Percentiles rank a stretch among this genome's conserved stretches.
phyloP scores from a whole-genome alignment of 92 coral and sea anemone species.

The Epizoanthus ramosus region DNA sequence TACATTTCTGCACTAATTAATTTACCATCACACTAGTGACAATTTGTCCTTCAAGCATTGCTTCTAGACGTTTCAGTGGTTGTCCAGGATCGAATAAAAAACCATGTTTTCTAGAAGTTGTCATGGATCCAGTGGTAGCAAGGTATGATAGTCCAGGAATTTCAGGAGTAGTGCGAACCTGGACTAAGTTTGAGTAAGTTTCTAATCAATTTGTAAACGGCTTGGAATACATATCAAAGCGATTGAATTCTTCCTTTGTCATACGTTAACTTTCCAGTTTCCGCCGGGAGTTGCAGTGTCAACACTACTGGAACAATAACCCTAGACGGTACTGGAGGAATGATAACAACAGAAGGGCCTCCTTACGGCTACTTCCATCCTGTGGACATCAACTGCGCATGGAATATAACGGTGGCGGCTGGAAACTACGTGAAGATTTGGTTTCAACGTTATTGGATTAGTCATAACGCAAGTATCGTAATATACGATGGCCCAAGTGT shows the following conservation, averaged over 20 bases:
- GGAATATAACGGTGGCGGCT: constrained; percentile 3
- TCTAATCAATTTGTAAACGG: too few relatives aligned
- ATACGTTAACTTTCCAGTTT: not conserved
- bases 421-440: constrained; percentile 6
- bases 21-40: too few relatives aligned
- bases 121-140: too few relatives aligned
- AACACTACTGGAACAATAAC: constrained; percentile 12
- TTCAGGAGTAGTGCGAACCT: too few relatives aligned
- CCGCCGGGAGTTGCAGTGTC: not conserved
- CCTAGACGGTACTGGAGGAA: not conserved
- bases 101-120: too few relatives aligned
- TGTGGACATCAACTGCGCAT: not conserved
- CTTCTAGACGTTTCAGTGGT: too few relatives aligned
- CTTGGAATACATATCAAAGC: not conserved
- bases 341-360: constrained; percentile 5
- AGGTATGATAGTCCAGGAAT: too few relatives aligned
- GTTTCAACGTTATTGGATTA: constrained; percentile 10
- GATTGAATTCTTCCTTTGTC: not conserved
- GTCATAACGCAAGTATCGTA: constrained; percentile 3
- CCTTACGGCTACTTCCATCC: not conserved
- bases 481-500: constrained; percentile 12
- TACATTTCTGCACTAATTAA: too few relatives aligned
- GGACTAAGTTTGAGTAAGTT: too few relatives aligned
- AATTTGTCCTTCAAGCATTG: too few relatives aligned
- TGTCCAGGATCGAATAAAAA: too few relatives aligned